Percentiles rank a stretch among this genome's conserved stretches.
Conservation (phyloP, 2,113 vertebrate species). For the Apodemus sylvaticus region DNA sequence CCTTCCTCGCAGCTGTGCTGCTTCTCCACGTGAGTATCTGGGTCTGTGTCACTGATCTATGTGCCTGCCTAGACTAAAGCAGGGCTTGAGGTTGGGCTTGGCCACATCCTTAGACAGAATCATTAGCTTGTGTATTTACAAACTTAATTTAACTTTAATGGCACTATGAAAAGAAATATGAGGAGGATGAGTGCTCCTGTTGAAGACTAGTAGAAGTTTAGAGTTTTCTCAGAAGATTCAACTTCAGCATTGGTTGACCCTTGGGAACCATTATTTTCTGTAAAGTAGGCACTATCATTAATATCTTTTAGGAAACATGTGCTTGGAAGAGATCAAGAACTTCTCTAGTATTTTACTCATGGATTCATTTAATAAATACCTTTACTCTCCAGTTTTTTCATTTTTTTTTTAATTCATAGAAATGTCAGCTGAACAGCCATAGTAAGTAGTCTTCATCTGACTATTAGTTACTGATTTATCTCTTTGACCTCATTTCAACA, state of each 20-base stretch:
- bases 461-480: constrained; percentile 15
- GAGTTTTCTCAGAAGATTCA: neutral
- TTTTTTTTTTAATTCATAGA: neutral
- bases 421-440: neutral
- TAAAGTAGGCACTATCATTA: constrained; percentile 27
- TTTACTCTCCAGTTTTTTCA: neutral
- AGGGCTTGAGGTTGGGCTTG: neutral
- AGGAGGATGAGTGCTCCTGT: constrained; percentile 10
- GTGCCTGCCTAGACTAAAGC: neutral
- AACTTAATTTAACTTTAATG: neutral
- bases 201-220: constrained; percentile 1
- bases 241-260: constrained; percentile 6
- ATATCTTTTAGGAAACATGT: constrained; percentile 15
- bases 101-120: neutral
- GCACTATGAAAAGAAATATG: constrained; percentile 11
- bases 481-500: neutral
- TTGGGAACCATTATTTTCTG: constrained; percentile 17
- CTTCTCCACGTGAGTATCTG: constrained; percentile 94
- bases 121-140: neutral
- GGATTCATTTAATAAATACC: constrained; percentile 8
- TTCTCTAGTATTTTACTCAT: constrained; percentile 11
- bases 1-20: constrained; percentile 98
- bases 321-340: neutral
- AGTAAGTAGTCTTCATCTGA: neutral
- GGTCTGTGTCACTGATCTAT: neutral